These are phyloP conservation scores for Neuroterus valhalla DNA, from an alignment of 1,140 invertebrate species.

Conservation along the genomic window DNA sequence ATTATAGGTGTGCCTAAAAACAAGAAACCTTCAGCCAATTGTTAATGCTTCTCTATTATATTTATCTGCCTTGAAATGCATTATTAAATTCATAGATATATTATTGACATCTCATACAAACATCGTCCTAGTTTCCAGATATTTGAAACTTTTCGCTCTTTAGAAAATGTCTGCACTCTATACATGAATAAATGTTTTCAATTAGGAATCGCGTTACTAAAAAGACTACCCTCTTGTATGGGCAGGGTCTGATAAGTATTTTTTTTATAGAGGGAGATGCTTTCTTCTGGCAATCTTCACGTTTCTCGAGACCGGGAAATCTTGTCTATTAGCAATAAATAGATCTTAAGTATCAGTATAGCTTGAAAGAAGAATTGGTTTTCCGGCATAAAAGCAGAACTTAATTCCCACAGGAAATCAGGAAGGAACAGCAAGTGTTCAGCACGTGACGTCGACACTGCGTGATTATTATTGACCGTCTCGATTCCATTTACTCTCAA, in stretches of 20 bases:
- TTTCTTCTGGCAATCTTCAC: background rate
- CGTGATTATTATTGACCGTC: conserved; percentile 28
- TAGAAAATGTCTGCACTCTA: background rate
- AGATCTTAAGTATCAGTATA: background rate
- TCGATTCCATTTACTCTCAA: background rate
- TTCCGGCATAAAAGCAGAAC: background rate
- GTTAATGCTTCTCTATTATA: background rate
- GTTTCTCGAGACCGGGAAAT: background rate
- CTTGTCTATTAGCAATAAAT: background rate
- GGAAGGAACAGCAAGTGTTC: background rate
- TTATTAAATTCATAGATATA: conserved; percentile 19
- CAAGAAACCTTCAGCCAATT: conserved; percentile 10
- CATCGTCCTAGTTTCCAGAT: conserved; percentile 8
- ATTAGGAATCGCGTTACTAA: too few relatives aligned
- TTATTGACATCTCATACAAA: conserved; percentile 2
- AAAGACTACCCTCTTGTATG: too few relatives aligned
- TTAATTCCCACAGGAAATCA: conserved; percentile 17
- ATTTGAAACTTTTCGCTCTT: background rate
- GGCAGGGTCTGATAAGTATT: too few relatives aligned
- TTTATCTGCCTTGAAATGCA: background rate
- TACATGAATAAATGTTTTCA: background rate
- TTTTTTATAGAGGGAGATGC: too few relatives aligned
- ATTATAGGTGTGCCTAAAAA: too few relatives aligned
- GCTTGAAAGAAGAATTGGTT: conserved; percentile 15
- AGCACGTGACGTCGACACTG: conserved; percentile 8